phyloP scores from a whole-genome alignment of 2,113 vertebrate genomes.

The Manacus vitellinus region DNA sequence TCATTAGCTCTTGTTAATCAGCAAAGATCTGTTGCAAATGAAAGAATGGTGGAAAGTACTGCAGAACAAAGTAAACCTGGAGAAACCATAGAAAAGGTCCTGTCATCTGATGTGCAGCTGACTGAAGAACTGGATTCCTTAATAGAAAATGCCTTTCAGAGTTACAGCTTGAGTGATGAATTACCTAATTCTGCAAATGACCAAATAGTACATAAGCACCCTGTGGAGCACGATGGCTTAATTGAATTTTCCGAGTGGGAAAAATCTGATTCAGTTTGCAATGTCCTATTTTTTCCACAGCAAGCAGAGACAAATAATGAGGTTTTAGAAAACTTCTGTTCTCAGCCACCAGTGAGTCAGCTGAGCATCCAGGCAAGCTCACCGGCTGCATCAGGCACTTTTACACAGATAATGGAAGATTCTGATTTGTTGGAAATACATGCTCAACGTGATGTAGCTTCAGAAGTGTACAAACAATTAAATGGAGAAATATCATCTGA shows the following conservation, averaged over 20 bases:
- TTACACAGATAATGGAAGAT: not conserved
- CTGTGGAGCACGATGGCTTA: not conserved
- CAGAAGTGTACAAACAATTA: not conserved
- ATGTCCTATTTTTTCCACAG: slow-evolving; percentile 24
- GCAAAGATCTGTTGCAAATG: not conserved
- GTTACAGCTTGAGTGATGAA: not conserved
- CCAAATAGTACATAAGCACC: not conserved
- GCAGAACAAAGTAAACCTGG: not conserved
- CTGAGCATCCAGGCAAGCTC: not conserved
- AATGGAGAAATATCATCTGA: not conserved
- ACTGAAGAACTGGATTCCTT: slow-evolving; percentile 84
- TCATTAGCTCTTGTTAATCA: slow-evolving; percentile 66
- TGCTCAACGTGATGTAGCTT: not conserved
- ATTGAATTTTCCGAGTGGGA: slow-evolving; percentile 58
- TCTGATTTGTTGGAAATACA: not conserved
- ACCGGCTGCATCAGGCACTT: not conserved
- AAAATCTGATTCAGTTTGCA: slow-evolving; percentile 43
- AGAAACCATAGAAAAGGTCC: slow-evolving; percentile 30
- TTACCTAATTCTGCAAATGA: slow-evolving; percentile 50
- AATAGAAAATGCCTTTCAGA: slow-evolving; percentile 81
- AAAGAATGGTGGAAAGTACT: slow-evolving; percentile 16
- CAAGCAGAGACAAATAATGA: slow-evolving; percentile 33
- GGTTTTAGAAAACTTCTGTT: slow-evolving; percentile 37
- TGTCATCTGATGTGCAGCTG: slow-evolving; percentile 59
- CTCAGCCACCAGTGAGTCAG: slow-evolving; percentile 13